phyloP scores from a whole-genome alignment of 2,888 invertebrate species.

The Clivina fossor region DNA sequence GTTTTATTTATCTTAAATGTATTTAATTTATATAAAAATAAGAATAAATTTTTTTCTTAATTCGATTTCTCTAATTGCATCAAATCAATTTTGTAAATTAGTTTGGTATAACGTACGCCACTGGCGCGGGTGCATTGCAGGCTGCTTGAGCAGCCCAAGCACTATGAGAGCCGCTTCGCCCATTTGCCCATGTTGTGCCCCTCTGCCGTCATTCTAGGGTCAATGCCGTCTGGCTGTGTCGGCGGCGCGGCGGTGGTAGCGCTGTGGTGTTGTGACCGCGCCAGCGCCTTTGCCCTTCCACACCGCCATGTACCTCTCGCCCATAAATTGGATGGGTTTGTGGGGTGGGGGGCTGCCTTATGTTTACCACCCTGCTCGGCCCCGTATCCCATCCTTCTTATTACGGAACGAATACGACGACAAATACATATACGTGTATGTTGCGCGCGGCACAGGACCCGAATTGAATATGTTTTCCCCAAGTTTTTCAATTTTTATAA shows the following conservation, averaged over 20 bases:
- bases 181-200: conserved; percentile 1
- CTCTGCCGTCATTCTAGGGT: neutral
- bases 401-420: too few species aligned
- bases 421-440: too few species aligned
- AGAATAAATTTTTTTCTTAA: too few species aligned
- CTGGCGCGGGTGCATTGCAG: conserved; percentile 45
- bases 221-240: conserved; percentile 19
- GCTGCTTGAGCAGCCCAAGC: conserved; percentile 48
- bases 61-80: too few species aligned
- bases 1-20: too few species aligned
- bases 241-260: neutral
- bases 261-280: neutral
- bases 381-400: too few species aligned
- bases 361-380: conserved; percentile 19
- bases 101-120: too few species aligned
- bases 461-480: too few species aligned
- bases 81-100: too few species aligned
- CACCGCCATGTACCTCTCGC: neutral
- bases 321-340: neutral
- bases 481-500: too few species aligned
- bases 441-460: too few species aligned
- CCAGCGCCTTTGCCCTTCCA: neutral
- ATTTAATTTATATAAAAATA: too few species aligned
- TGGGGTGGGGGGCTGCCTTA: neutral
- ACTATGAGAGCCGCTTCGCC: conserved; percentile 11